Percentiles rank a stretch among this genome's conserved stretches.
phyloP scores from a whole-genome alignment of 2,888 invertebrate genomes.

The Drosophila robusta region DNA sequence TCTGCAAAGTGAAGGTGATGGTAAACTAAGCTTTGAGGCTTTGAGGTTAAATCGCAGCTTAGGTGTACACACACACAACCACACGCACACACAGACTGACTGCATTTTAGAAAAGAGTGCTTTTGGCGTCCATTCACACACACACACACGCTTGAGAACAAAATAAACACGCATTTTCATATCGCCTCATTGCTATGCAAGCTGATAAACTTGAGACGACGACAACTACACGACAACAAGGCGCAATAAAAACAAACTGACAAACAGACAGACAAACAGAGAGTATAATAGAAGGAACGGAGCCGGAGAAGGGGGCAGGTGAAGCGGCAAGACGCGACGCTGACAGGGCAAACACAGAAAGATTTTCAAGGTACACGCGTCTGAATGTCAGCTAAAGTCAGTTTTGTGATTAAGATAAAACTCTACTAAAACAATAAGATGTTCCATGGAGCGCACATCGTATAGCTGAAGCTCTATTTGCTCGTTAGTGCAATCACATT shows the following conservation, averaged over 20 bases:
- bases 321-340: slow-evolving; percentile 19
- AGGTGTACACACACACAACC: slow-evolving; percentile 1
- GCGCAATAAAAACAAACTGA: slow-evolving; percentile 65
- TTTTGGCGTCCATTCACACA: slow-evolving; percentile 12
- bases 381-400: slow-evolving; percentile 60
- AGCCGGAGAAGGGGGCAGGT: not conserved
- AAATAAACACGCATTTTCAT: slow-evolving; percentile 46
- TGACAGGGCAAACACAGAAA: slow-evolving; percentile 57
- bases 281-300: not conserved
- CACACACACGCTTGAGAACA: slow-evolving; percentile 1
- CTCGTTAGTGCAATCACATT: slow-evolving; percentile 34
- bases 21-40: not conserved
- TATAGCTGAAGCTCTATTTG: slow-evolving; percentile 19
- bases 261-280: slow-evolving; percentile 26
- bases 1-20: not conserved
- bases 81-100: not conserved
- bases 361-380: slow-evolving; percentile 50
- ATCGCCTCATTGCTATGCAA: slow-evolving; percentile 64
- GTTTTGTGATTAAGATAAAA: slow-evolving; percentile 70
- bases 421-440: slow-evolving; percentile 33
- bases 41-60: not conserved
- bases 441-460: not conserved
- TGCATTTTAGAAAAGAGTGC: slow-evolving; percentile 33
- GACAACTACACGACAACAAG: slow-evolving; percentile 61
- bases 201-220: slow-evolving; percentile 63